Percentiles rank a stretch among this genome's conserved stretches.
Conservation (phyloP, 1,140 invertebrate genomes). For the Geopemphigus sp. region DNA sequence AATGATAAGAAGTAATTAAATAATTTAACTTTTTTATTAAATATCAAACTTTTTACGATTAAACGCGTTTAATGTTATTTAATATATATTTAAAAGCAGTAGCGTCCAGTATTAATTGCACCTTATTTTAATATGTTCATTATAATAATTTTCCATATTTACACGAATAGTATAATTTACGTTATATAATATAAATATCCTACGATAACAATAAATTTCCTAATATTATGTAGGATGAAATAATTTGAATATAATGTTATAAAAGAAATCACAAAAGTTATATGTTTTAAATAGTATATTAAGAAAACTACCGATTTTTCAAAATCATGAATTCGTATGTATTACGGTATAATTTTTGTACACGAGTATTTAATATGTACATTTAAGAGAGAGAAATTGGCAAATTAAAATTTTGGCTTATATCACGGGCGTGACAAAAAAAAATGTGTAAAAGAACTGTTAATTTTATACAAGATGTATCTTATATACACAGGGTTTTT, state of each 20-base stretch:
- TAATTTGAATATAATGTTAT: no score
- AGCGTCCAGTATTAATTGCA: not conserved
- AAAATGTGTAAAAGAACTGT: no score
- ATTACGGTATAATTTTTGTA: no score
- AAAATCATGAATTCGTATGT: no score
- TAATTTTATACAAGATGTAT: no score
- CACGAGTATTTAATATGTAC: not conserved
- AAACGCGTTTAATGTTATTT: not conserved
- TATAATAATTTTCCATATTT: not conserved
- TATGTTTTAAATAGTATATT: no score
- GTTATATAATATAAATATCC: not conserved
- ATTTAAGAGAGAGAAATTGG: not conserved
- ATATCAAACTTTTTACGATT: slow-evolving; percentile 9
- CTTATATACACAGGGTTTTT: no score
- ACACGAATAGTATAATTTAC: not conserved
- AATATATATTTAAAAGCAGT: not conserved
- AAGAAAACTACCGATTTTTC: no score
- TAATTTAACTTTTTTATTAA: slow-evolving; percentile 11
- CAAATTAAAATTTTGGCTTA: not conserved
- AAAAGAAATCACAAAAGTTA: no score
- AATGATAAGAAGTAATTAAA: slow-evolving; percentile 2
- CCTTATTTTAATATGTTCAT: not conserved
- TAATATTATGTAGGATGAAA: no score
- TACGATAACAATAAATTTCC: not conserved
- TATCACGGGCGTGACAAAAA: not conserved